Base-by-base conservation (phyloP, 2,888 invertebrate species). In the Mystacides longicornis region DNA sequence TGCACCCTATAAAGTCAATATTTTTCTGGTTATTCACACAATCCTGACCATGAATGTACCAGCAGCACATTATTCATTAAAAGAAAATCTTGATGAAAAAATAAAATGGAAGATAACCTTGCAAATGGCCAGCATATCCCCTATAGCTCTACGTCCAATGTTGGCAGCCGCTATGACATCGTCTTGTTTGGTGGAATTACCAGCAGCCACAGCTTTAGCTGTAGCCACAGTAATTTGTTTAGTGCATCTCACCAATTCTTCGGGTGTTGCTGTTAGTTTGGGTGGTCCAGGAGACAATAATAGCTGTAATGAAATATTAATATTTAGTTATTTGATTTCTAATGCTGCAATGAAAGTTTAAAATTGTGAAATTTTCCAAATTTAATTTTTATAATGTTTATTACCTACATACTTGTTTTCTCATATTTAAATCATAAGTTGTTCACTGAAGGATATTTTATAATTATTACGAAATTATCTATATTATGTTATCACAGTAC, bases 151-250 rank as follows among this genome's bases (percentile, higher is more conserved):
- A 59, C 98, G 77, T 1, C 97, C 95, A 71, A 95, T 82, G 72
- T 98, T 95, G 50, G 97, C 96, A 1, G 97, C 96, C 2, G 91
- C 91, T 16, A 96, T 96, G 61, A 97, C 88, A 70, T 97, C 96
- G 66, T 95, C 93, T 71, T 95, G 95, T 65, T 88, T 83, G 68
- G 90, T 86, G 63, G 92, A 90, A 66, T 89, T 89, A 27, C 95
- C 97, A 23, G 95, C 96, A 0, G 95, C 87, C 0, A 97, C 96
- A 0, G 95, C 93, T 66, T 91, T 89, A 0, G 94, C 93, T 0
- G 97, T 97, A 1, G 96, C 94, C 49, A 85, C 82, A 0, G 97
- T 97, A 68, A 99, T 93, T 61, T 91, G 90, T 64, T 95, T 93
- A 1, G 97, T 96, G 67, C 88, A 89, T 3, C 95, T 86, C 56